These are phyloP conservation scores for Pilophorus perplexus DNA, from an alignment of 2,888 invertebrate species.

Conservation along the genomic window DNA sequence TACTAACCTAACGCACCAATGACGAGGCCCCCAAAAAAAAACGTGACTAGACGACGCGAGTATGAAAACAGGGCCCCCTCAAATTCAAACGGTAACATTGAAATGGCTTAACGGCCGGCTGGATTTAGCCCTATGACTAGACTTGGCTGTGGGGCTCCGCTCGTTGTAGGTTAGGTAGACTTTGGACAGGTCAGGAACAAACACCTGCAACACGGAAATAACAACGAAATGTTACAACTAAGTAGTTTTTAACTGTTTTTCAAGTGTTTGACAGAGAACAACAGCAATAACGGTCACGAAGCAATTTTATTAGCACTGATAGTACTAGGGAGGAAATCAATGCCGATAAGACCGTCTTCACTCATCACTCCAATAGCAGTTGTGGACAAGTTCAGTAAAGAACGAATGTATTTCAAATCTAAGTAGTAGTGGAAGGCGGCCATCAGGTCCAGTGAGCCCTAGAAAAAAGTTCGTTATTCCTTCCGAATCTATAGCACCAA, in stretches of 20 bases:
- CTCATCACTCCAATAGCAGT: conserved; percentile 13
- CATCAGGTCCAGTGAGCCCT: conserved; percentile 24
- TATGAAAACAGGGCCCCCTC: too few relatives aligned
- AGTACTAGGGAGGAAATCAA: conserved; percentile 28
- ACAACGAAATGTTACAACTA: background rate
- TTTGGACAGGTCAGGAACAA: conserved; percentile 64
- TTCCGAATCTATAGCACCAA: conserved; percentile 7
- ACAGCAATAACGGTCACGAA: background rate
- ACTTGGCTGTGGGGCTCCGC: conserved; percentile 55
- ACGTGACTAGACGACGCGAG: too few relatives aligned
- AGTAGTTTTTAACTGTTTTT: background rate
- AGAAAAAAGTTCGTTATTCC: conserved; percentile 6
- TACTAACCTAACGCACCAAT: too few relatives aligned
- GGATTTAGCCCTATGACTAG: conserved; percentile 41
- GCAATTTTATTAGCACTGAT: conserved; percentile 5
- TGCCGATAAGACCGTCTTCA: conserved; percentile 26
- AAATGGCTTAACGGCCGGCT: conserved; percentile 33
- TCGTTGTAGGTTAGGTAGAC: conserved; percentile 66
- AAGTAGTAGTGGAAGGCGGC: conserved; percentile 30
- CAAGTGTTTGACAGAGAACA: background rate
- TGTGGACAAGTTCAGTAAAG: background rate
- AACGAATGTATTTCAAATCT: conserved; percentile 30
- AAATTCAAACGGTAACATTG: too few relatives aligned
- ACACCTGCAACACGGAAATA: conserved; percentile 52
- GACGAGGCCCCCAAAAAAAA: too few relatives aligned